These are phyloP conservation scores for Melangyna quadrimaculata DNA, from an alignment of 2,888 invertebrate species.

Conservation along the genomic window DNA sequence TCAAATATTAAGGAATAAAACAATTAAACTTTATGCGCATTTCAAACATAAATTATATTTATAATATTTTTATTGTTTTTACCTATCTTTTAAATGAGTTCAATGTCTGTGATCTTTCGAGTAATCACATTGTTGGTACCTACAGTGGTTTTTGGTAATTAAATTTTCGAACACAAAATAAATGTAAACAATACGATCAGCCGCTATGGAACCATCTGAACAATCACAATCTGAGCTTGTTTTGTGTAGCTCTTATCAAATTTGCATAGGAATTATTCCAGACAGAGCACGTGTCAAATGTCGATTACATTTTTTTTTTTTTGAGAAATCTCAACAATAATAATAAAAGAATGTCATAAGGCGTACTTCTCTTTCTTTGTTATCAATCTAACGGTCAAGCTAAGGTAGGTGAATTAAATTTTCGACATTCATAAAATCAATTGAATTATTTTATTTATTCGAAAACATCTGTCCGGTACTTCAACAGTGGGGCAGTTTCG, in stretches of 20 bases:
- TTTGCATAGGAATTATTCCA: conserved; percentile 9
- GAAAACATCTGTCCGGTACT: not conserved
- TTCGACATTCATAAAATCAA: no score
- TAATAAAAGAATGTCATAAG: not conserved
- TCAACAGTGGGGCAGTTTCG: not conserved
- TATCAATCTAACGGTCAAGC: not conserved
- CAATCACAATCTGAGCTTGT: not conserved
- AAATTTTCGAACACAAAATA: not conserved
- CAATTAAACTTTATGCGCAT: not conserved
- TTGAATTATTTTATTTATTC: not conserved
- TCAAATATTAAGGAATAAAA: no score
- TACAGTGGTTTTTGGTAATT: not conserved
- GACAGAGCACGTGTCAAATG: conserved; percentile 3
- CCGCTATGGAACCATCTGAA: conserved; percentile 5
- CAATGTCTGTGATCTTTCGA: not conserved
- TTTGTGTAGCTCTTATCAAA: not conserved
- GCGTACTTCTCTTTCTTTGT: not conserved
- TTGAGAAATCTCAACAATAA: not conserved
- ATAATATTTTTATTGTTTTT: not conserved
- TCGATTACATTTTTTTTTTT: no score
- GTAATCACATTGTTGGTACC: not conserved
- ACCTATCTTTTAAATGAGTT: not conserved
- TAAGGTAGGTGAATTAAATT: not conserved
- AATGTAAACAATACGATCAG: not conserved
- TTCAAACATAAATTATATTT: no score